Percentiles rank a stretch among this genome's conserved stretches.
Evolutionary conservation across 2,797 vertebrate species (phyloP).

Genomic region (Tinamus major): DNA sequence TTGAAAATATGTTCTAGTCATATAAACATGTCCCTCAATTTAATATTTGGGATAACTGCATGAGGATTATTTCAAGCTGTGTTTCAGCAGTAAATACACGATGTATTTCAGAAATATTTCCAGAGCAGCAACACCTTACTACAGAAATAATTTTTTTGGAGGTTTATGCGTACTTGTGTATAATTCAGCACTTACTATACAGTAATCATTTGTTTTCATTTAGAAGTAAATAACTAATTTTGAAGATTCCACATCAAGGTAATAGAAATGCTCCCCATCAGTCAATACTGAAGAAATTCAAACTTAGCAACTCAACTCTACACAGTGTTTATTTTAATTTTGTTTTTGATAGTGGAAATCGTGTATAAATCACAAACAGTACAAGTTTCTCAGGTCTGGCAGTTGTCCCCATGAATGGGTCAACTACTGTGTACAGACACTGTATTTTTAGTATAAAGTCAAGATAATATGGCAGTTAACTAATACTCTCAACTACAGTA

Average conservation of each 20-base stretch:
- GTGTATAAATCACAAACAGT: slow-evolving; percentile 78
- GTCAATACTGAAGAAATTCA: slow-evolving; percentile 59
- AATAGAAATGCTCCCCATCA: neutral
- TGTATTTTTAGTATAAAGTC: slow-evolving; percentile 82
- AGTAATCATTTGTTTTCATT: slow-evolving; percentile 37
- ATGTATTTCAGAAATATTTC: neutral
- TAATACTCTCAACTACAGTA: slow-evolving; percentile 74
- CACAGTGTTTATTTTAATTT: slow-evolving; percentile 79
- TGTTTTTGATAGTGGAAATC: slow-evolving; percentile 73
- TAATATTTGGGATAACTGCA: neutral
- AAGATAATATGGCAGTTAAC: slow-evolving; percentile 75
- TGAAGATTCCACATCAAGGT: slow-evolving; percentile 41
- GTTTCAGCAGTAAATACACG: neutral
- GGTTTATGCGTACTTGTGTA: neutral
- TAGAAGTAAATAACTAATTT: slow-evolving; percentile 29
- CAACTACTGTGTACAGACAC: slow-evolving; percentile 67
- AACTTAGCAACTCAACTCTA: slow-evolving; percentile 59
- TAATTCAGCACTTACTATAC: neutral
- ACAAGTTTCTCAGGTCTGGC: slow-evolving; percentile 70
- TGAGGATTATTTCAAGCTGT: neutral
- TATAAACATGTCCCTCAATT: neutral
- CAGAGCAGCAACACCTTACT: neutral
- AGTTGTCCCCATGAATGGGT: slow-evolving; percentile 66
- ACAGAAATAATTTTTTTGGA: neutral
- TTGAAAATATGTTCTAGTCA: slow-evolving; percentile 28